phyloP scores from a whole-genome alignment of 2,888 invertebrate species.

The Diarsia mendica region DNA sequence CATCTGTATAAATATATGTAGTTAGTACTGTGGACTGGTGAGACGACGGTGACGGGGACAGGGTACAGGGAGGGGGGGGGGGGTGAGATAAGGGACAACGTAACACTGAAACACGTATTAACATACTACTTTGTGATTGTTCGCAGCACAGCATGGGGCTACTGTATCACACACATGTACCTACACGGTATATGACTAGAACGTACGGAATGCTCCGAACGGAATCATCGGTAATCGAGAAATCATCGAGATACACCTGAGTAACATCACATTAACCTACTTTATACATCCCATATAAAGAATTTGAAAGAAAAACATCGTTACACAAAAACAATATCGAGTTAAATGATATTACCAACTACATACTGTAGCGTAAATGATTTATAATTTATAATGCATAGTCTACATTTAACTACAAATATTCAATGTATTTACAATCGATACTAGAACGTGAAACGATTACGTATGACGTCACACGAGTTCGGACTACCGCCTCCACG shows the following conservation, averaged over 20 bases:
- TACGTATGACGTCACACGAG: conserved; percentile 85
- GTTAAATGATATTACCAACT: conserved; percentile 71
- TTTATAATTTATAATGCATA: conserved; percentile 78
- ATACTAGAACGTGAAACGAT: conserved; percentile 82
- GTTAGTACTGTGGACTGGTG: conserved; percentile 72
- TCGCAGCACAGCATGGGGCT: conserved; percentile 79
- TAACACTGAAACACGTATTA: conserved; percentile 74
- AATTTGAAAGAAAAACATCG: conserved; percentile 64
- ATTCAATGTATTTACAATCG: conserved; percentile 87
- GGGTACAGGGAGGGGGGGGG: neutral
- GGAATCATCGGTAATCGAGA: conserved; percentile 70
- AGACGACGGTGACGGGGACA: conserved; percentile 58
- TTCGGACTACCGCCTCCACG: conserved; percentile 76
- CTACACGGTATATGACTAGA: conserved; percentile 85
- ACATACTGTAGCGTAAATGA: conserved; percentile 74
- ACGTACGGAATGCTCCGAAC: conserved; percentile 79
- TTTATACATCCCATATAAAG: conserved; percentile 87
- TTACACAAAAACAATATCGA: conserved; percentile 69
- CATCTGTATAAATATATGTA: conserved; percentile 71
- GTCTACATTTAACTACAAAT: conserved; percentile 79
- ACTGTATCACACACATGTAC: conserved; percentile 82
- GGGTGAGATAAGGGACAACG: conserved; percentile 56
- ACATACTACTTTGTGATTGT: conserved; percentile 80
- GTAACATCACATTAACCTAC: conserved; percentile 82
- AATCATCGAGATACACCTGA: conserved; percentile 60